These are phyloP conservation scores for Pangasius macronema DNA, from an alignment of 2,797 vertebrate species.

Conservation along the genomic window DNA sequence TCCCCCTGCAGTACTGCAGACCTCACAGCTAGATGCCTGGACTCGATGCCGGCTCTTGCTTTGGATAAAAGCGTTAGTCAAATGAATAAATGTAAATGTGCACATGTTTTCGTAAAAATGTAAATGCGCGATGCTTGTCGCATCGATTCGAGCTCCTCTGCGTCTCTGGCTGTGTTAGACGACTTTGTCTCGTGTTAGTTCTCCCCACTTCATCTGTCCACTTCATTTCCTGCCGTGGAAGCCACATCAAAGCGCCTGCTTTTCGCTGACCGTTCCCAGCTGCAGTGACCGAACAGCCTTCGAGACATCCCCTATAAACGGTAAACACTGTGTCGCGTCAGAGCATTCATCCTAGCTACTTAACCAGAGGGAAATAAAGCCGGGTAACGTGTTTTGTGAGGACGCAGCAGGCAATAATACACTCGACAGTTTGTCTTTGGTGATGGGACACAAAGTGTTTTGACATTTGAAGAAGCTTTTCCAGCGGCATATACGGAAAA, in stretches of 20 bases:
- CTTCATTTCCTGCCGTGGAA: background rate
- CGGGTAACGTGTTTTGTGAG: background rate
- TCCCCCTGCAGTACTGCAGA: background rate
- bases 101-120: background rate
- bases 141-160: background rate
- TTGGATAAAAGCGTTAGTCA: conserved; percentile 3
- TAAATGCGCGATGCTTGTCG: conserved; percentile 5
- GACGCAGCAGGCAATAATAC: background rate
- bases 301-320: background rate
- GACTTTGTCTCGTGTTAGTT: background rate
- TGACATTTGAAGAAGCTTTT: conserved; percentile 28
- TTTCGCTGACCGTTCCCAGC: background rate
- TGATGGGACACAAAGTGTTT: background rate
- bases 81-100: background rate
- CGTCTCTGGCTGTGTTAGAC: background rate
- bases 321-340: background rate
- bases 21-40: background rate
- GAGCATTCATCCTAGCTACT: conserved; percentile 14
- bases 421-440: background rate
- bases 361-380: conserved; percentile 3
- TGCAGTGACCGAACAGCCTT: conserved; percentile 9
- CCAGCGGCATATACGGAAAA: background rate
- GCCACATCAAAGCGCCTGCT: conserved; percentile 19
- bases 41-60: background rate
- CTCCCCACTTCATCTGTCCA: conserved; percentile 3